phyloP scores from a whole-genome alignment of 2,888 invertebrate genomes.

The Trachelus stipa region DNA sequence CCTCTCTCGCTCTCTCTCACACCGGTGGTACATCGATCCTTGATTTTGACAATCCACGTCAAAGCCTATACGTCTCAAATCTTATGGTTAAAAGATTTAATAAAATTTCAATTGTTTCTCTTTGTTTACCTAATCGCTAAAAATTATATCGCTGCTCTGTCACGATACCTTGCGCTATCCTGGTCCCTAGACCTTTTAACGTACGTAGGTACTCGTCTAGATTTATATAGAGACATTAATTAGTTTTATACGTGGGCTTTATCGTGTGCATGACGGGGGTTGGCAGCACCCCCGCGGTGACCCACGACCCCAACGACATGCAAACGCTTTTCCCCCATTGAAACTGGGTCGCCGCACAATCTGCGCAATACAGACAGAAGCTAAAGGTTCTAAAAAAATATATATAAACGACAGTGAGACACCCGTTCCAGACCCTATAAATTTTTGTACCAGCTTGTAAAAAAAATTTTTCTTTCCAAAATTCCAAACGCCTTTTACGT shows the following conservation, averaged over 20 bases:
- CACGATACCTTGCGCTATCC: neutral
- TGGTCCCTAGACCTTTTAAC: neutral
- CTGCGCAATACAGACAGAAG: neutral
- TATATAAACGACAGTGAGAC: neutral
- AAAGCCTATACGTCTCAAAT: neutral
- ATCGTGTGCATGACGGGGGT: conserved; percentile 12
- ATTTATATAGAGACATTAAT: conserved; percentile 13
- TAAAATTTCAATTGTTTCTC: neutral
- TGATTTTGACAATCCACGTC: neutral
- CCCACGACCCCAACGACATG: neutral
- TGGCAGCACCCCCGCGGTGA: conserved; percentile 1
- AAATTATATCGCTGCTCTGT: neutral
- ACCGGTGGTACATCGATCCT: neutral
- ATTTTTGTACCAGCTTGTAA: neutral
- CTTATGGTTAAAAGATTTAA: neutral
- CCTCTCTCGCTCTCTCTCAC: neutral
- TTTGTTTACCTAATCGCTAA: neutral
- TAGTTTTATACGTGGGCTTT: conserved; percentile 10
- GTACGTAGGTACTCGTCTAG: conserved; percentile 6
- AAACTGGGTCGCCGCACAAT: conserved; percentile 6
- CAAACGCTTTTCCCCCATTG: conserved; percentile 11
- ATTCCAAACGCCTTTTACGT: neutral
- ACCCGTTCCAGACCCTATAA: neutral
- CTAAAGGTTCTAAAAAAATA: neutral
- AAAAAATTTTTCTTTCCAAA: neutral